Percentiles rank a stretch among this genome's conserved stretches.
Evolutionary conservation across 92 coral and sea anemone genomes (phyloP).

Genomic region (Palythoa heliodiscus): DNA sequence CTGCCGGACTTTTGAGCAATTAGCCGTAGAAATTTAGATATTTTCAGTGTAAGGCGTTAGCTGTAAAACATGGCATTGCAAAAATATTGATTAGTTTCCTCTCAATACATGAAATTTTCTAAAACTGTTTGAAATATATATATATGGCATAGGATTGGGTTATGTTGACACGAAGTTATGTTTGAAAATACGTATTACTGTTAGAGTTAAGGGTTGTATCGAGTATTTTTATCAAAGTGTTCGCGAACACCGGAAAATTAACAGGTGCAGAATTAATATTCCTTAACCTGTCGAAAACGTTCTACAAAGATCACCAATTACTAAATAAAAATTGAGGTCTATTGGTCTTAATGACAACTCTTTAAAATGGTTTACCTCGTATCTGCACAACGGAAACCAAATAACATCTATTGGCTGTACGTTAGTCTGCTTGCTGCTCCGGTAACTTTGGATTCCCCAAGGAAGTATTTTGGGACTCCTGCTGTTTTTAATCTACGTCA

Average conservation of each 20-base stretch:
- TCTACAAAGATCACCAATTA: neutral
- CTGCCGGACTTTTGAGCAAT: too few relatives aligned
- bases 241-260: neutral
- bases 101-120: neutral
- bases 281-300: neutral
- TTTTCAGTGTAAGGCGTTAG: too few relatives aligned
- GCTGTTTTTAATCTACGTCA: slow-evolving; percentile 32
- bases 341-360: neutral
- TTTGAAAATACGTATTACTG: too few relatives aligned
- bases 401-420: slow-evolving; percentile 12
- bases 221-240: too few relatives aligned
- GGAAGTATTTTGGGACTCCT: slow-evolving; percentile 26
- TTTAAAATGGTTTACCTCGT: slow-evolving; percentile 16
- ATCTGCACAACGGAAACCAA: neutral
- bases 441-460: slow-evolving; percentile 19
- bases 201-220: too few relatives aligned
- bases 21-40: too few relatives aligned
- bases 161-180: too few relatives aligned
- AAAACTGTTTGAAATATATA: neutral
- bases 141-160: too few relatives aligned
- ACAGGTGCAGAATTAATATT: neutral
- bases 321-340: slow-evolving; percentile 3
- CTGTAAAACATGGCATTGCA: too few relatives aligned
- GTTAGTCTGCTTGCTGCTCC: too few relatives aligned
- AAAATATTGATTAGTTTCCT: too few relatives aligned